Percentiles rank a stretch among this genome's conserved stretches.
phyloP scores from a whole-genome alignment of 2,113 vertebrate species.

The Heptranchias perlo region DNA sequence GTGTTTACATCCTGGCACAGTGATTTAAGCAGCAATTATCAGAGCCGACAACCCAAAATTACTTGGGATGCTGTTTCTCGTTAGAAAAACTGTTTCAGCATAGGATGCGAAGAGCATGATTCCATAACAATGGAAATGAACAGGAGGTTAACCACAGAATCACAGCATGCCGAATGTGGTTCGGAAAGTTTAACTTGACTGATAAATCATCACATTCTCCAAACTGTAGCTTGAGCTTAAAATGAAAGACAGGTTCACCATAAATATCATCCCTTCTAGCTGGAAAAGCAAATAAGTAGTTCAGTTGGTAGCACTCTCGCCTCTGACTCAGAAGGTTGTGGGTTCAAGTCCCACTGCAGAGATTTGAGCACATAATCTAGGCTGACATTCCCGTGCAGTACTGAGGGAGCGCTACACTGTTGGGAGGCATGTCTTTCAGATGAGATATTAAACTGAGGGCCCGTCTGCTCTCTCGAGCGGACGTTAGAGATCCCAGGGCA shows the following conservation, averaged over 20 bases:
- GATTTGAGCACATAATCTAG: not conserved
- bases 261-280: no score
- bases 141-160: not conserved
- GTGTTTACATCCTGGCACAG: slow-evolving; percentile 3
- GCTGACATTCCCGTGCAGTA: not conserved
- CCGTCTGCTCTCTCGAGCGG: not conserved
- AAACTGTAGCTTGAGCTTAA: not conserved
- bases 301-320: not conserved
- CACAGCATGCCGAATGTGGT: not conserved
- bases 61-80: not conserved
- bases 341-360: not conserved
- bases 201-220: not conserved
- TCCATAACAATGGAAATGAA: not conserved
- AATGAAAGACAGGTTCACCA: not conserved
- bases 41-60: not conserved
- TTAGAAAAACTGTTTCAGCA: not conserved
- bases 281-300: no score
- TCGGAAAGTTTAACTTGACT: not conserved
- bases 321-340: not conserved
- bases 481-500: not conserved
- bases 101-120: not conserved
- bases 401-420: not conserved
- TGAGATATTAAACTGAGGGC: not conserved
- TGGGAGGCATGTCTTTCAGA: no score
- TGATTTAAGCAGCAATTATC: slow-evolving; percentile 21